A percentile compares a stretch with the other conserved stretches of the same genome.
Evolutionary conservation across 64 coral and sea anemone species (phyloP).

Genomic region (Porites lutea): DNA sequence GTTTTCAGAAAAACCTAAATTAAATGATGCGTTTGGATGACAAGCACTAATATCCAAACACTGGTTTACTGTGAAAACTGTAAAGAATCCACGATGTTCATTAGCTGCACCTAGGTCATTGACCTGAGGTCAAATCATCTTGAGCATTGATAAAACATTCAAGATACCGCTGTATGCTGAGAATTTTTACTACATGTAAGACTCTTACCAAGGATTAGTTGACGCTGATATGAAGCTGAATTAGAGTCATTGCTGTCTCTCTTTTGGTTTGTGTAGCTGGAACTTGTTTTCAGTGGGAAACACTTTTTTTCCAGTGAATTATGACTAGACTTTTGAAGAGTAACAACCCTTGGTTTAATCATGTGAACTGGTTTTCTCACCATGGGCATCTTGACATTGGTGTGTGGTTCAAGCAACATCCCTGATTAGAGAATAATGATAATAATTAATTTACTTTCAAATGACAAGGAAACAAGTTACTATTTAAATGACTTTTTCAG

Average conservation of each 20-base stretch:
- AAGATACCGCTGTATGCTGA: no score
- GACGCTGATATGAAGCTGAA: background rate
- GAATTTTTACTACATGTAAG: background rate
- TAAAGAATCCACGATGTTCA: no score
- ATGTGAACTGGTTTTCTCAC: conserved; percentile 60
- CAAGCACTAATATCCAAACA: no score
- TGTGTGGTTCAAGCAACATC: conserved; percentile 22
- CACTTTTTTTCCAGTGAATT: background rate
- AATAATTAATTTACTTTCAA: background rate
- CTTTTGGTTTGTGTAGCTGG: background rate
- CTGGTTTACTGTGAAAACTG: no score
- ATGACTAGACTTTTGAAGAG: background rate
- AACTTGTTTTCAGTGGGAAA: background rate
- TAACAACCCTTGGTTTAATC: conserved; percentile 8
- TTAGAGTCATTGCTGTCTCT: background rate
- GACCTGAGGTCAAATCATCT: no score
- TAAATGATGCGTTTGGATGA: no score
- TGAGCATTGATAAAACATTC: no score
- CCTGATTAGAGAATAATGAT: conserved; percentile 2
- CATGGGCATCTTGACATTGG: conserved; percentile 59
- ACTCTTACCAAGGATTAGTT: background rate
- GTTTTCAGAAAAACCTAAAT: no score
- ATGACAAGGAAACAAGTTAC: no score
- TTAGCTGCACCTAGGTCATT: no score
- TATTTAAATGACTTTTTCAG: no score